Evolutionary conservation across 2,797 vertebrate species (phyloP).

Genomic region (Sorex maritimensis): DNA sequence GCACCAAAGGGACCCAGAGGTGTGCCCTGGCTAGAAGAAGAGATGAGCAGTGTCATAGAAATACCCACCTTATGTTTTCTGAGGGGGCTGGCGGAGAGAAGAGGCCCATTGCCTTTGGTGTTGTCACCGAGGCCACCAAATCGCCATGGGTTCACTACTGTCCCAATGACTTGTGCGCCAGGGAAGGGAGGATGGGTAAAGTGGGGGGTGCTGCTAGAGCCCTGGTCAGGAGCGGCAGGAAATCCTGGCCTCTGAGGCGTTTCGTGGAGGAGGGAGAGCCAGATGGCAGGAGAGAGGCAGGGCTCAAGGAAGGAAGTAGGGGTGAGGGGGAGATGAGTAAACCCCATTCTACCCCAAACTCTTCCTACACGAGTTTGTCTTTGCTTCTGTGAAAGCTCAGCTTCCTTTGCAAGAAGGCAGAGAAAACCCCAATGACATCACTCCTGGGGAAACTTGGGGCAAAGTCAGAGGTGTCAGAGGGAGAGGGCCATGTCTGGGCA

Average conservation of each 20-base stretch:
- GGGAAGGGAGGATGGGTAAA: neutral
- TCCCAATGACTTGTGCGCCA: neutral
- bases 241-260: neutral
- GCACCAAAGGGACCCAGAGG: neutral
- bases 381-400: neutral
- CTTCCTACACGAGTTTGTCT: constrained; percentile 2
- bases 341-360: neutral
- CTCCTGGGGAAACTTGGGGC: neutral
- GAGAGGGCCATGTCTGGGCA: neutral
- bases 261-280: neutral
- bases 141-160: neutral
- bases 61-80: neutral
- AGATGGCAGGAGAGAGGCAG: neutral
- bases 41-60: no score
- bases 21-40: neutral
- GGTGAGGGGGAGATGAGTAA: neutral
- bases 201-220: neutral
- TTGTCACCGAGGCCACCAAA: neutral
- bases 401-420: neutral
- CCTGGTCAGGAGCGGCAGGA: neutral
- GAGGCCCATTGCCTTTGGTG: neutral
- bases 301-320: neutral
- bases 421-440: neutral
- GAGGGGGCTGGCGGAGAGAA: neutral
- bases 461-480: neutral